These are phyloP conservation scores for Nycticryphes semicollaris DNA, from an alignment of 2,113 vertebrate species.

Conservation along the genomic window DNA sequence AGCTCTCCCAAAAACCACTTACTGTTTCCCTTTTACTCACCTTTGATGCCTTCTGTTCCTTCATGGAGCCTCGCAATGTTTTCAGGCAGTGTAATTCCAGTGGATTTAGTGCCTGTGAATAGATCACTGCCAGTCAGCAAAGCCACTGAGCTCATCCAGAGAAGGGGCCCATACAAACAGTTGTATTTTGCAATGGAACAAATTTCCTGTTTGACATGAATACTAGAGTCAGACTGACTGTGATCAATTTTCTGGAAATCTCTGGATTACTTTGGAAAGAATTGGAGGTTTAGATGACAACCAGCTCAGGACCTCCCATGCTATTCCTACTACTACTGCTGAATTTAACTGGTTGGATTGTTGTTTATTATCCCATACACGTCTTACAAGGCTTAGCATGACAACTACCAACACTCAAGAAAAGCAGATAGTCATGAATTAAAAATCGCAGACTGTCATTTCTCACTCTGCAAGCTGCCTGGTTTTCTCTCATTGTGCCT, in stretches of 20 bases:
- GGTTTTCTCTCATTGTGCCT: neutral
- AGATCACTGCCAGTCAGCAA: neutral
- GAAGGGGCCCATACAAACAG: neutral
- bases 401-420: neutral
- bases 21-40: neutral
- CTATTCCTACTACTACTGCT: neutral
- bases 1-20: neutral
- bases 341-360: neutral
- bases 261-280: neutral
- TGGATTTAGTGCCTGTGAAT: neutral
- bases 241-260: neutral
- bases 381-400: neutral
- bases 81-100: neutral
- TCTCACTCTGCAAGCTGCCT: neutral
- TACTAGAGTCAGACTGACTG: neutral
- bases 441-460: neutral
- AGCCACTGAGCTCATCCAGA: neutral
- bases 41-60: neutral
- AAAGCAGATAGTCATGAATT: neutral
- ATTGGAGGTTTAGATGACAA: neutral
- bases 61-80: neutral
- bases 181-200: neutral
- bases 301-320: neutral
- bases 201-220: neutral
- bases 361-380: neutral